A percentile compares a stretch with the other conserved stretches of the same genome.
Evolutionary conservation across 2,888 invertebrate genomes (phyloP).

Genomic region (Caenorhabditis virilis): DNA sequence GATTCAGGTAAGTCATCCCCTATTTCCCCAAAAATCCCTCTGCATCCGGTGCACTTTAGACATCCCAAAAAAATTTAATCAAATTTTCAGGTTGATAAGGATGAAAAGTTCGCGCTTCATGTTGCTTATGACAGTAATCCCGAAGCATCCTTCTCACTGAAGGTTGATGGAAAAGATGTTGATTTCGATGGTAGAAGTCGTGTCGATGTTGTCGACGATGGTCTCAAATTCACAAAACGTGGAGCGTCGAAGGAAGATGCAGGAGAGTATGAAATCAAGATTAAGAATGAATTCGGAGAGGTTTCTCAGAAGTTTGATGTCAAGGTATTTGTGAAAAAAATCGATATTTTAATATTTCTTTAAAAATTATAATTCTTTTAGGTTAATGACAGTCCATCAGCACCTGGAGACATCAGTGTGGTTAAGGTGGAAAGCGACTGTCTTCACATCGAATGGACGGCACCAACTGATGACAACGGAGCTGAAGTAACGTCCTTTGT

Average conservation of each 20-base stretch:
- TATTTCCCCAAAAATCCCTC: neutral
- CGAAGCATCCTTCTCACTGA: constrained; percentile 58
- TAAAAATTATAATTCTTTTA: no score
- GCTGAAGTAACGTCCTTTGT: constrained; percentile 83
- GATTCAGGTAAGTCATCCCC: constrained; percentile 18
- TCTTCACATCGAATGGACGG: constrained; percentile 69
- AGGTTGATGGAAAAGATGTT: constrained; percentile 56
- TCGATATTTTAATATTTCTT: neutral
- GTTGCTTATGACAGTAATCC: constrained; percentile 56
- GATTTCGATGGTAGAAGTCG: constrained; percentile 55
- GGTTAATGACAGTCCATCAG: constrained; percentile 58
- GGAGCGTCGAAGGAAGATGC: constrained; percentile 58
- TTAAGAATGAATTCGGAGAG: constrained; percentile 64
- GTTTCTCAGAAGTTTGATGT: constrained; percentile 48
- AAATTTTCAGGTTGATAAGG: constrained; percentile 49
- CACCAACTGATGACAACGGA: constrained; percentile 78
- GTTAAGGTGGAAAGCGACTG: constrained; percentile 55
- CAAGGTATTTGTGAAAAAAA: constrained; percentile 33
- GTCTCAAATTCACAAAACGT: constrained; percentile 45
- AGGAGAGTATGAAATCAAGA: constrained; percentile 62
- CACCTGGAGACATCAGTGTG: constrained; percentile 54
- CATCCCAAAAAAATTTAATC: neutral
- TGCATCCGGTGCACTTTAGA: constrained; percentile 4
- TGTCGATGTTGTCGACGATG: constrained; percentile 47
- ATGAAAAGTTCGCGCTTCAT: constrained; percentile 56